Evolutionary conservation across 35 echinoderm and acorn worm genomes (phyloP).

Genomic region (Apostichopus japonicus): DNA sequence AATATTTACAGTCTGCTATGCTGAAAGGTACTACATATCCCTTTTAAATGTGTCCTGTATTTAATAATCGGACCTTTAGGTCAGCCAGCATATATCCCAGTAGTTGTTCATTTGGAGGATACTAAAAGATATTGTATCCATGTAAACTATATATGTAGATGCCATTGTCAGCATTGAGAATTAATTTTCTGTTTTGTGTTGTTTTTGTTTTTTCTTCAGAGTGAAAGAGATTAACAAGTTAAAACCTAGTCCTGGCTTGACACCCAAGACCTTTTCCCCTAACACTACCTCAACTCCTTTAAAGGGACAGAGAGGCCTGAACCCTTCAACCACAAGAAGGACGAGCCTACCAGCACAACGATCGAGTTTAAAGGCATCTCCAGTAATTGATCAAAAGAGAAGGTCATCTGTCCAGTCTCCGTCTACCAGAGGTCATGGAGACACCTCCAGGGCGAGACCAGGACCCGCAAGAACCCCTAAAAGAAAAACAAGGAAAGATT

Average conservation of each 20-base stretch:
- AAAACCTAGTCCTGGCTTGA: neutral
- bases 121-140: no score
- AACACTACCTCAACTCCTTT: constrained; percentile 83
- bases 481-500: constrained; percentile 16
- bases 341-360: constrained; percentile 19
- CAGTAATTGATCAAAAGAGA: constrained; percentile 21
- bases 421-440: neutral
- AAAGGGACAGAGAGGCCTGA: constrained; percentile 30
- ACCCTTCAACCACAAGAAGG: constrained; percentile 21
- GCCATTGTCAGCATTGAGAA: neutral
- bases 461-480: neutral
- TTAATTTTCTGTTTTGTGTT: neutral
- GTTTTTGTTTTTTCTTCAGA: constrained; percentile 49
- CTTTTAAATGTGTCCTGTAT: neutral
- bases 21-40: neutral
- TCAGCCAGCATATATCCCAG: neutral
- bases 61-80: neutral
- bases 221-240: constrained; percentile 83
- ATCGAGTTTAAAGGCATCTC: neutral
- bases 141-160: neutral
- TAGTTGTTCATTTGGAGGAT: no score
- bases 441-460: neutral
- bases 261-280: constrained; percentile 79
- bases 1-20: neutral
- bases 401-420: constrained; percentile 27